phyloP scores from a whole-genome alignment of 2,797 vertebrate genomes.

The Florisuga fusca region DNA sequence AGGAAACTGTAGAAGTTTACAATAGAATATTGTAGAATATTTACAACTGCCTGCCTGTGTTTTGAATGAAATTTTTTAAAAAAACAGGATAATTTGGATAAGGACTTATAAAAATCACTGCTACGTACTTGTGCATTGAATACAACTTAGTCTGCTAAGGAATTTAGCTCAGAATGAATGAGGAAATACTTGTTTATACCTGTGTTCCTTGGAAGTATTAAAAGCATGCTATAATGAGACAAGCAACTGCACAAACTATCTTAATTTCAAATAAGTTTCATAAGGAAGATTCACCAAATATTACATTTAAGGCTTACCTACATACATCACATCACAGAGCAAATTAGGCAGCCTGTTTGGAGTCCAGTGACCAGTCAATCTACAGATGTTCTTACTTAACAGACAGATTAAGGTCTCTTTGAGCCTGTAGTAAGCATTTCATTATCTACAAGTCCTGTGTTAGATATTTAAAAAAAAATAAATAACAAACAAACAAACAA shows the following conservation, averaged over 20 bases:
- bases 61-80: neutral
- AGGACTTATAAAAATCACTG: neutral
- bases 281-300: neutral
- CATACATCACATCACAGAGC: rapidly evolving
- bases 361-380: neutral
- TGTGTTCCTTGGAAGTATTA: neutral
- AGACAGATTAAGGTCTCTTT: neutral
- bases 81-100: neutral
- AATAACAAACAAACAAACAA: too few relatives aligned
- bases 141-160: neutral
- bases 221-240: neutral
- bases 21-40: neutral
- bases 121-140: rapidly evolving
- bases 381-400: neutral
- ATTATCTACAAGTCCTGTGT: neutral
- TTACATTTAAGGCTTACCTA: neutral
- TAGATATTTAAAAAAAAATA: neutral
- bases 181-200: neutral
- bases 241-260: neutral
- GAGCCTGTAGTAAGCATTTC: neutral
- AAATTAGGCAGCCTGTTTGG: neutral
- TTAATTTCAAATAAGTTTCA: neutral
- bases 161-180: neutral
- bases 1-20: neutral
- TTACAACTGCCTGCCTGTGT: neutral